These are phyloP conservation scores for Cremastinae sp. DNA, from an alignment of 2,888 invertebrate genomes.

Conservation along the genomic window DNA sequence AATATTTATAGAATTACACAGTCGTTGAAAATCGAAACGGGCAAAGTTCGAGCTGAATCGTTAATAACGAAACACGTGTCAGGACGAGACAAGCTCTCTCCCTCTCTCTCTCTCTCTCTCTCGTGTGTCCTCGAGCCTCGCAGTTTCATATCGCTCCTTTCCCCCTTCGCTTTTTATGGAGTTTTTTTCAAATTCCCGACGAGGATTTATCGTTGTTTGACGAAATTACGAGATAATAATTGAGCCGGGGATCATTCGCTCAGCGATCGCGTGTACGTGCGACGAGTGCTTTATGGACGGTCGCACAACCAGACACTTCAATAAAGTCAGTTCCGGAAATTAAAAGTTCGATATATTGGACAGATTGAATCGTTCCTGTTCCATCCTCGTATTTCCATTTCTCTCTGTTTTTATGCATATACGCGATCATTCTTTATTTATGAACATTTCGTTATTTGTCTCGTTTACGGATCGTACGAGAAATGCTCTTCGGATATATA, in stretches of 20 bases:
- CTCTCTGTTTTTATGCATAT: background rate
- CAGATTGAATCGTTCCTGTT: constrained; percentile 30
- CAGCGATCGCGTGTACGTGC: background rate
- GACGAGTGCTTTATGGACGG: background rate
- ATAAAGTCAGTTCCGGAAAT: constrained; percentile 40
- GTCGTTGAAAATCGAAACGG: constrained; percentile 39
- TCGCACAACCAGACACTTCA: background rate
- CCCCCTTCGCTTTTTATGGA: constrained; percentile 24
- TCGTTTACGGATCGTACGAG: no score
- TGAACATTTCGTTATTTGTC: background rate
- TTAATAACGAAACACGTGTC: constrained; percentile 43
- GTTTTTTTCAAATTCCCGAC: constrained; percentile 12
- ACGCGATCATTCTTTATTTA: background rate
- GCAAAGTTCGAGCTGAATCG: constrained; percentile 3
- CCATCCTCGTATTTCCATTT: constrained; percentile 7
- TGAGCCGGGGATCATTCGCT: constrained; percentile 21
- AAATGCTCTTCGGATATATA: no score
- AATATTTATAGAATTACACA: constrained; percentile 45
- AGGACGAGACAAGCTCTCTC: constrained; percentile 12
- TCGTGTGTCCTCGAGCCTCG: constrained; percentile 24
- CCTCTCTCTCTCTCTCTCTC: no score
- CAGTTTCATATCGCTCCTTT: constrained; percentile 24
- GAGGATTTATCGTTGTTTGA: constrained; percentile 41
- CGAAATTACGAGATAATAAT: constrained; percentile 51
- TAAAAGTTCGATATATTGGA: constrained; percentile 33